Evolutionary conservation across 2,888 invertebrate genomes (phyloP).

Genomic region (Odontocerum albicorne): DNA sequence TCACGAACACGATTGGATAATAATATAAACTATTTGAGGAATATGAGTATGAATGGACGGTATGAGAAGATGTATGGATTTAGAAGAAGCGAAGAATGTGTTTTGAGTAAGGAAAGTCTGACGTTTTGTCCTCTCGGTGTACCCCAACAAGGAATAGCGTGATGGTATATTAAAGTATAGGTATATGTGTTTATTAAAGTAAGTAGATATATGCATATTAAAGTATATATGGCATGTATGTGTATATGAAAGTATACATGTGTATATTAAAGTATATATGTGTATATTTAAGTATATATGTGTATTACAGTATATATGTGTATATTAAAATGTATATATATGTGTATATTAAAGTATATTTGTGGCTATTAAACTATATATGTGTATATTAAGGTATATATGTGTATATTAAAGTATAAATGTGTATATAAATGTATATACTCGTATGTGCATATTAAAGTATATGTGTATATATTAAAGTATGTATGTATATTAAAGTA

Average conservation of each 20-base stretch:
- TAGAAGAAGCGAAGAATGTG: no score
- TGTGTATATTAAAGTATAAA: neutral
- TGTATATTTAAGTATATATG: conserved; percentile 3
- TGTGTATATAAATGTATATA: neutral
- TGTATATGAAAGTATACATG: conserved; percentile 4
- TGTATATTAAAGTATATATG: conserved; percentile 3
- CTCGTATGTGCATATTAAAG: neutral
- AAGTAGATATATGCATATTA: conserved; percentile 1
- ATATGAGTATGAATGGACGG: no score
- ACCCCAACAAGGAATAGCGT: no score
- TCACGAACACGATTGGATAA: no score
- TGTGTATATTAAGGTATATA: neutral
- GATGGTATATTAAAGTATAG: neutral
- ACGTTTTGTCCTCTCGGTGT: no score
- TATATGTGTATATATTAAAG: neutral
- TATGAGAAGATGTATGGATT: no score
- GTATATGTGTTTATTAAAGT: conserved; percentile 1
- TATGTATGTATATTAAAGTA: neutral
- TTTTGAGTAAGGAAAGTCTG: no score
- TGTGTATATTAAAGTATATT: neutral
- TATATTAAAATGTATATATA: neutral
- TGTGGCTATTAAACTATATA: neutral
- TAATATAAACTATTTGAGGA: no score
- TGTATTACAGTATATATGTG: neutral
- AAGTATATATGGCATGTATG: conserved; percentile 5